phyloP scores from a whole-genome alignment of 2,797 vertebrate species.

The Lindbergichthys nudifrons region DNA sequence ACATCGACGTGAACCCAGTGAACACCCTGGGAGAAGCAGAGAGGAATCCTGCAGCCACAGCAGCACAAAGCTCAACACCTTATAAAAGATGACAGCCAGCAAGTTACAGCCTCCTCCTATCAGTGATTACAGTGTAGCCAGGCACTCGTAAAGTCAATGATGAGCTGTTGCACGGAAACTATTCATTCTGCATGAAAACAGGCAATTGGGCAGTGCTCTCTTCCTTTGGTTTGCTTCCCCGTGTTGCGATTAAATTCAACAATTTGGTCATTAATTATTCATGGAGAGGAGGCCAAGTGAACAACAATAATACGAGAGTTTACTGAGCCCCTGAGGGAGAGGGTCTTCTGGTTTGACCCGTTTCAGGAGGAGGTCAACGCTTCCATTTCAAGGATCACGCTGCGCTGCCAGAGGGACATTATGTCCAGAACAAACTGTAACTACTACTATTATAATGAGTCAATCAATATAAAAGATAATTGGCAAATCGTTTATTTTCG shows the following conservation, averaged over 20 bases:
- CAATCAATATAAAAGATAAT: too few relatives aligned
- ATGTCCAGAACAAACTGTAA: background rate
- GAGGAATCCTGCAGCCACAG: conserved; percentile 23
- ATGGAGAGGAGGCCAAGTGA: conserved; percentile 25
- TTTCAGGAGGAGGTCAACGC: conserved; percentile 4
- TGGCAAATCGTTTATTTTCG: too few relatives aligned
- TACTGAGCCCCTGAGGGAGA: background rate
- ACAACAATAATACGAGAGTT: conserved; percentile 12
- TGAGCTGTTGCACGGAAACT: conserved; percentile 38
- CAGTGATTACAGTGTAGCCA: conserved; percentile 41
- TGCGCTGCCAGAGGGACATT: background rate
- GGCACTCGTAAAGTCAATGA: conserved; percentile 52
- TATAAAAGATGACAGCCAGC: conserved; percentile 43
- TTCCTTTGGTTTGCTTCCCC: conserved; percentile 5
- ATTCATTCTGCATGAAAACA: conserved; percentile 50
- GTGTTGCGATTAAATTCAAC: conserved; percentile 28
- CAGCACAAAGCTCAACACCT: conserved; percentile 2
- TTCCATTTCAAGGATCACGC: background rate
- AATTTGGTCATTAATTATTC: conserved; percentile 43
- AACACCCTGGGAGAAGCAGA: conserved; percentile 48
- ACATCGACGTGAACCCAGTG: conserved; percentile 52
- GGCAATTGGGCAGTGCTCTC: conserved; percentile 18
- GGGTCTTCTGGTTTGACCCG: background rate
- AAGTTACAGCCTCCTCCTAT: conserved; percentile 50
- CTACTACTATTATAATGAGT: too few relatives aligned